Conservation (phyloP, 2,113 vertebrate genomes). For the Paratilapia polleni region DNA sequence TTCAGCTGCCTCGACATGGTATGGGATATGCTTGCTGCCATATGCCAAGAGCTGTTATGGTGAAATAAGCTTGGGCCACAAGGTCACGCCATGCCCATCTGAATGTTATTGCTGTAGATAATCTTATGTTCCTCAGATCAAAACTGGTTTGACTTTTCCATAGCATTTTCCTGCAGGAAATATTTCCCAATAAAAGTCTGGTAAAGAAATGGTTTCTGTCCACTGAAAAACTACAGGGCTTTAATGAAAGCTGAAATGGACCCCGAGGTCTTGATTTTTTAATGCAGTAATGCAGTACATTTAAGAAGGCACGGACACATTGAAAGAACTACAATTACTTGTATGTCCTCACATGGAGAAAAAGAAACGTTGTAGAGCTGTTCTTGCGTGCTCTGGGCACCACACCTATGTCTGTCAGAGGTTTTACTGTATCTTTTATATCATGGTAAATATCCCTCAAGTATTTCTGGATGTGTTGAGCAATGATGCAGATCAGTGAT, state of each 20-base stretch:
- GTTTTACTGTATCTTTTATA: too few relatives aligned
- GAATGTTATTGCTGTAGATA: neutral
- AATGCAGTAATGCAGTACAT: neutral
- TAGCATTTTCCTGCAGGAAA: neutral
- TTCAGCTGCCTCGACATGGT: neutral
- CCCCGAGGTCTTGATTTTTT: neutral
- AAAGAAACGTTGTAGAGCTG: neutral
- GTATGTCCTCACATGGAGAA: neutral
- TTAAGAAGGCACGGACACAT: neutral
- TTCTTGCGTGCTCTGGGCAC: too few relatives aligned
- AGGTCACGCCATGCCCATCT: neutral
- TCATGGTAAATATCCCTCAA: neutral
- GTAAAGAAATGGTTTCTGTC: neutral
- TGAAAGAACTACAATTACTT: neutral
- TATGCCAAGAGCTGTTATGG: slow-evolving; percentile 11
- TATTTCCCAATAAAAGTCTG: neutral
- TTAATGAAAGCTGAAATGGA: neutral
- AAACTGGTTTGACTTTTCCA: neutral
- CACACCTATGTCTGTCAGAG: too few relatives aligned
- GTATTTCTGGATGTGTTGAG: neutral
- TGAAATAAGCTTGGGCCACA: slow-evolving; percentile 28
- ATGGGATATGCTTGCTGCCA: neutral
- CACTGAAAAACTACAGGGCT: neutral
- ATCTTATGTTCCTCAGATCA: neutral
- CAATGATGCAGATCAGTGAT: neutral